Conservation (phyloP, 2,888 invertebrate species). For the Diarsia rubi region DNA sequence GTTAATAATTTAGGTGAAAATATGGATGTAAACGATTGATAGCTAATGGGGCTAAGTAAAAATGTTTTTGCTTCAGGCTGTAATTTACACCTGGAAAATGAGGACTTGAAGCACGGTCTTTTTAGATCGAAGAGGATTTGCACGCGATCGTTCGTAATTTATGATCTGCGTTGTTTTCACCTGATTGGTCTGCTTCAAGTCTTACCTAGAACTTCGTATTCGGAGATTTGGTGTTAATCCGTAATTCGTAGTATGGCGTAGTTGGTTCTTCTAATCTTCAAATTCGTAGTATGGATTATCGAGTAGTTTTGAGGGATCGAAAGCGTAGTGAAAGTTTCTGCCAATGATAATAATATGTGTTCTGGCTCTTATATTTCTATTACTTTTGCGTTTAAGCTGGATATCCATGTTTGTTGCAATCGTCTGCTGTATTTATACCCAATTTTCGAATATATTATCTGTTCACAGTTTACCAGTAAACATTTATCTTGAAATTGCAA, state of each 20-base stretch:
- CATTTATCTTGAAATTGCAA: constrained; percentile 13
- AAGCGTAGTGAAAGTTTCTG: constrained; percentile 6
- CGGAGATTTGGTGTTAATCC: background rate
- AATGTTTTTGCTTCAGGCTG: constrained; percentile 51
- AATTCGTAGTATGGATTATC: background rate
- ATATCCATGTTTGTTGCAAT: background rate
- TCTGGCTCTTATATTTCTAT: background rate
- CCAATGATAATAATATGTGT: constrained; percentile 7
- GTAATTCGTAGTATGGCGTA: constrained; percentile 4
- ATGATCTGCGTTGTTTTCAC: constrained; percentile 57
- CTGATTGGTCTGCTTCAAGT: constrained; percentile 35
- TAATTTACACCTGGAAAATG: constrained; percentile 72
- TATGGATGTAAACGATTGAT: constrained; percentile 66
- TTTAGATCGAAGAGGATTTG: constrained; percentile 69
- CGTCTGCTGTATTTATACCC: background rate
- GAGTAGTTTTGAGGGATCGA: background rate
- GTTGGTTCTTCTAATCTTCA: constrained; percentile 5
- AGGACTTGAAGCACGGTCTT: constrained; percentile 69
- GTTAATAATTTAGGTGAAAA: constrained; percentile 53
- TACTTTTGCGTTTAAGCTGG: background rate
- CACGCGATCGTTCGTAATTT: constrained; percentile 77
- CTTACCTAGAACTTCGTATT: background rate
- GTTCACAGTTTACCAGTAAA: constrained; percentile 17
- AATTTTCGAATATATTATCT: constrained; percentile 10
- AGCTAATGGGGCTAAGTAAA: constrained; percentile 70